Percentiles rank a stretch among this genome's conserved stretches.
Conservation (phyloP, 2,888 invertebrate genomes). For the Apomyelois bistriatella region DNA sequence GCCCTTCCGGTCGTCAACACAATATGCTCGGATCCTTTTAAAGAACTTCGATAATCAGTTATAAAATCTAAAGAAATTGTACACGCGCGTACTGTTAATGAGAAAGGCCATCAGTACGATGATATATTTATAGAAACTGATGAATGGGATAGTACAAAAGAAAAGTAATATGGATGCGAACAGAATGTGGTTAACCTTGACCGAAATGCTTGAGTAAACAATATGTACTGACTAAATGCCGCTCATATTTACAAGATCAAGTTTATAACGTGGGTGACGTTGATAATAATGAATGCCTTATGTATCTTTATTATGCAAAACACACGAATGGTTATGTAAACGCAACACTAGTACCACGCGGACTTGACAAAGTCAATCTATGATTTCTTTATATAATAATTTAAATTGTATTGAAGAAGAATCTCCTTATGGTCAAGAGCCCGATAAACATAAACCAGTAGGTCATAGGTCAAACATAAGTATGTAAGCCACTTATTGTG, state of each 20-base stretch:
- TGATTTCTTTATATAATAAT: no score
- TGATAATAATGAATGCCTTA: conserved; percentile 12
- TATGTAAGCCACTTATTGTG: no score
- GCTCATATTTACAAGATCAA: conserved; percentile 20
- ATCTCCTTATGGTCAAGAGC: no score
- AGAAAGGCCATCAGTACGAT: conserved; percentile 10
- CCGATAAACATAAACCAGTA: no score
- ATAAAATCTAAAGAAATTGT: conserved; percentile 24
- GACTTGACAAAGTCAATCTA: background rate
- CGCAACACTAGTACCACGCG: background rate
- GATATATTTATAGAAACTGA: conserved; percentile 2
- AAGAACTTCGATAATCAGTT: conserved; percentile 27
- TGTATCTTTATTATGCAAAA: conserved; percentile 1
- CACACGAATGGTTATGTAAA: background rate
- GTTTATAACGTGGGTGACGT: conserved; percentile 23
- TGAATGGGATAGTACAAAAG: conserved; percentile 13
- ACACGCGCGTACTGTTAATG: background rate
- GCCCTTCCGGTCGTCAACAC: conserved; percentile 56
- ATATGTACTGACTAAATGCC: conserved; percentile 34
- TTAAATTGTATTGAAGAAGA: no score
- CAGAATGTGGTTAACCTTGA: conserved; percentile 40
- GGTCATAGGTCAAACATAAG: no score
- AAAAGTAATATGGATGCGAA: conserved; percentile 19
- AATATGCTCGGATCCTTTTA: conserved; percentile 28
- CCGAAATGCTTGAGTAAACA: conserved; percentile 37